Conservation (phyloP, 2,797 vertebrate species). For the Sus cebifrons region DNA sequence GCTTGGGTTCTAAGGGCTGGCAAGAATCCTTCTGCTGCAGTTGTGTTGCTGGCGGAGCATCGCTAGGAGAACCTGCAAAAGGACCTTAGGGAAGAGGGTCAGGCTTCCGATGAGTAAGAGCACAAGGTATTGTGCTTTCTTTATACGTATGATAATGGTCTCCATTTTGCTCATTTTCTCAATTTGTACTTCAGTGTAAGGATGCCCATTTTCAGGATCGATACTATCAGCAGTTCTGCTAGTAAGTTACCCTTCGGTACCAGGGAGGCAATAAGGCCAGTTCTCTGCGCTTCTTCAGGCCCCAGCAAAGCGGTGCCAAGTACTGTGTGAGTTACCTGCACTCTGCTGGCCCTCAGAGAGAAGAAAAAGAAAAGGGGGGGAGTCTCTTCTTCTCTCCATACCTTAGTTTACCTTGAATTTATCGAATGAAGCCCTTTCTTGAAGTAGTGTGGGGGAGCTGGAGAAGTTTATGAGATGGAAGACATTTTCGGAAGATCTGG, state of each 20-base stretch:
- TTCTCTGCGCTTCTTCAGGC: neutral
- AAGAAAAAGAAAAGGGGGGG: neutral
- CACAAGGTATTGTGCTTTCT: neutral
- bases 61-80: constrained; percentile 89
- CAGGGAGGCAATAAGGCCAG: neutral
- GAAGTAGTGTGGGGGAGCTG: neutral
- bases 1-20: constrained; percentile 94
- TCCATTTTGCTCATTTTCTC: neutral
- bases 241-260: neutral
- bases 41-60: constrained; percentile 91
- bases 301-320: neutral
- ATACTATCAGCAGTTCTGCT: neutral
- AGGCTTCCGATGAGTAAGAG: neutral
- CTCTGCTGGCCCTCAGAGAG: neutral
- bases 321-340: no score
- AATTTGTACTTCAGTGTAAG: neutral
- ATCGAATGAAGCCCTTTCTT: neutral
- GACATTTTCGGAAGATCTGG: neutral
- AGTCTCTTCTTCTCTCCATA: neutral
- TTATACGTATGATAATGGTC: fast-evolving
- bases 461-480: neutral
- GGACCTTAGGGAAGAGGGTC: neutral
- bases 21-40: constrained; percentile 91
- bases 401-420: neutral
- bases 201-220: neutral